These are phyloP conservation scores for Orchestes rusci DNA, from an alignment of 2,888 invertebrate genomes.

Conservation along the genomic window DNA sequence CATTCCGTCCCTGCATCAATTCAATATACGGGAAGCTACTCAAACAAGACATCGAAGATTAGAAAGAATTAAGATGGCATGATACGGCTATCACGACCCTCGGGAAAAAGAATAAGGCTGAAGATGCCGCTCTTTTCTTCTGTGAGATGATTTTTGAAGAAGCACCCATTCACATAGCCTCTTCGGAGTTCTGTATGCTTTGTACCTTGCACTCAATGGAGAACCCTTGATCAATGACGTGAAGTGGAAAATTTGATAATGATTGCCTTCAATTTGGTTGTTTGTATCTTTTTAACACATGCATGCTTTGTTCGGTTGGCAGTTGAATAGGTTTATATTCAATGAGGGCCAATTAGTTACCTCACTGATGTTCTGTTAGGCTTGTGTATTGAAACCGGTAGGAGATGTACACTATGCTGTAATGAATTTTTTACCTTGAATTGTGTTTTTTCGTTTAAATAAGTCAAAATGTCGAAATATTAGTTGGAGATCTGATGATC, in stretches of 20 bases:
- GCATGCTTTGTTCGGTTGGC: constrained; percentile 2
- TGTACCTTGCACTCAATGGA: constrained; percentile 16
- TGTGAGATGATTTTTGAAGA: constrained; percentile 21
- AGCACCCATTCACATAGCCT: constrained; percentile 20
- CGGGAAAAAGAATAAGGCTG: constrained; percentile 20
- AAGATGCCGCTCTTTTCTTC: constrained; percentile 13
- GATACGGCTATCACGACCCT: constrained; percentile 34
- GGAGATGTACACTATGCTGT: too few species aligned
- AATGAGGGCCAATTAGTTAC: too few species aligned
- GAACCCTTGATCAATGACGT: constrained; percentile 15
- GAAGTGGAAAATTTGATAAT: constrained; percentile 23
- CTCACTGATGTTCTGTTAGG: too few species aligned
- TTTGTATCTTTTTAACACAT: not conserved
- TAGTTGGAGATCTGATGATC: too few species aligned
- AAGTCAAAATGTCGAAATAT: too few species aligned
- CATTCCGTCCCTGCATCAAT: constrained; percentile 10
- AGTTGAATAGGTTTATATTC: too few species aligned
- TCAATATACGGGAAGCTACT: constrained; percentile 11
- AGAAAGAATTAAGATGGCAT: constrained; percentile 37
- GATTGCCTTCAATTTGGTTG: too few species aligned
- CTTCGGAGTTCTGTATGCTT: constrained; percentile 22
- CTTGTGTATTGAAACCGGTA: too few species aligned
- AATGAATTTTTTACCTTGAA: too few species aligned
- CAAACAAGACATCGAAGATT: constrained; percentile 19
- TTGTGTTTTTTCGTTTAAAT: too few species aligned